Evolutionary conservation across 2,113 vertebrate genomes (phyloP), one percentile per base, ranked within the genome.

Genomic region (Opisthocomus hoazin): DNA sequence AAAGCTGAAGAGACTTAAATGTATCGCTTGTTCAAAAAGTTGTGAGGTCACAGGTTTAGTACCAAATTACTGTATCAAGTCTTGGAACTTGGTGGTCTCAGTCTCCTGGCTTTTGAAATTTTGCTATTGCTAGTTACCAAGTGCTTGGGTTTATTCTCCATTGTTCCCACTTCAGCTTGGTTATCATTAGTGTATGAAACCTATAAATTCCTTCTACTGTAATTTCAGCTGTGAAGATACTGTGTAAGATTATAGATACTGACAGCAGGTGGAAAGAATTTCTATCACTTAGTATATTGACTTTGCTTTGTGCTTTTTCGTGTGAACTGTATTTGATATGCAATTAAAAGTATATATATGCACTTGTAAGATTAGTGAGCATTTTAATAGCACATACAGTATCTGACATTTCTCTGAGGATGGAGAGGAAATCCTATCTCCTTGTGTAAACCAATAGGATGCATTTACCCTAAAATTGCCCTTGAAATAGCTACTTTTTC

Each of bases 391-490:
- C 45, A 4, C 11, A 1, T 60, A 20, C 19, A 19, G 32, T 61
- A 12, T 81, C 60, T 93, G 87, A 65, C 76, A 50, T n/a, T 69
- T 94, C 70, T 29, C 51, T 57, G 17, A 48, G 63, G 70, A 87
- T 78, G 93, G 66, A 21, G 56, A 85, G 39, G 45, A 92, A 96
- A 94, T 90, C 87, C 45, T 41, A 91, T 85, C 71, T 88, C 60
- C 43, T 75, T 88, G 45, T 73, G 77, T 80, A 71, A 95, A 84
- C n/a, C 36, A 23, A 60, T n/a, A 66, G 71, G 56, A 87, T 64
- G 39, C 73, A 54, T 94, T 91, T 95, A 71, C 63, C 56, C 45
- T 78, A 91, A 88, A 94, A 83, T 29, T 96, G 22, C 36, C 78
- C 78, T 84, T 84, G 80, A 84, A 93, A 82, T 23, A 83, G 61